These are phyloP conservation scores for Mycteria americana DNA, from an alignment of 2,797 vertebrate genomes.

Conservation along the genomic window DNA sequence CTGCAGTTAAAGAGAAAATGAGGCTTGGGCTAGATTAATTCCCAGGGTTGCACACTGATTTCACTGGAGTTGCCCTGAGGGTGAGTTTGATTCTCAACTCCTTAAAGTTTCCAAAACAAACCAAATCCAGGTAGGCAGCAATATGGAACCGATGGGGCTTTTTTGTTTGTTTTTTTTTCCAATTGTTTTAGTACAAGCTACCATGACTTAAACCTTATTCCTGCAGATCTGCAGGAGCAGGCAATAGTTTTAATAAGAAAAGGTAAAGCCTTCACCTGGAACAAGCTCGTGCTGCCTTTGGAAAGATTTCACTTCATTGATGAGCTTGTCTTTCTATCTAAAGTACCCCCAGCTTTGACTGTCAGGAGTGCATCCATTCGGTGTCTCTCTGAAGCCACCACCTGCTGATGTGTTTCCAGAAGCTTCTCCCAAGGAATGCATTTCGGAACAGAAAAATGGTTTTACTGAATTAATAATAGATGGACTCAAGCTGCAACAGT, in stretches of 20 bases:
- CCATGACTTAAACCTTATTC: not conserved
- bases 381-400: not conserved
- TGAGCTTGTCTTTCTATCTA: not conserved
- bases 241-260: not conserved
- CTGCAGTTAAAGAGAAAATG: conserved; percentile 48
- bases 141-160: not conserved
- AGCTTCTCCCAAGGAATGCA: not conserved
- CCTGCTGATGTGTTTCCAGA: not conserved
- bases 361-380: not conserved
- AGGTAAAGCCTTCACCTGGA: not conserved
- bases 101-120: not conserved
- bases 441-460: not conserved
- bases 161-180: not conserved
- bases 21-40: conserved; percentile 44
- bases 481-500: not conserved
- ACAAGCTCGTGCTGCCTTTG: not conserved
- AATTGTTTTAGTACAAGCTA: not conserved
- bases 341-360: not conserved
- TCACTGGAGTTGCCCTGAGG: not conserved
- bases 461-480: not conserved
- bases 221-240: not conserved
- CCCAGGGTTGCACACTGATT: conserved; percentile 3
- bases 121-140: not conserved
- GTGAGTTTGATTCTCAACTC: not conserved
- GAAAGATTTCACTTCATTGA: not conserved